A percentile compares a stretch with the other conserved stretches of the same genome.
phyloP scores from a whole-genome alignment of 2,113 vertebrate species.

The Porphyrio hochstetteri region DNA sequence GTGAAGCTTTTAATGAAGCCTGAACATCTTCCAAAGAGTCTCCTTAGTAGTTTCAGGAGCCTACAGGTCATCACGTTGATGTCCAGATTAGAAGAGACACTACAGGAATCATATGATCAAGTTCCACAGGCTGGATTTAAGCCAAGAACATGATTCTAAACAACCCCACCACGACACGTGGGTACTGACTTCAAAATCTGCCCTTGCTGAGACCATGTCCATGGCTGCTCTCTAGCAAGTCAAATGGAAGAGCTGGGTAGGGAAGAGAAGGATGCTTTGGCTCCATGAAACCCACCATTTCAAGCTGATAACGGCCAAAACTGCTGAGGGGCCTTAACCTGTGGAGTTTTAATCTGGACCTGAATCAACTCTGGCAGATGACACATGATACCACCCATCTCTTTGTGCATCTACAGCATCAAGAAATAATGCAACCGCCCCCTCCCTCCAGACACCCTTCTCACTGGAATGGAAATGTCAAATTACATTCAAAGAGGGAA shows the following conservation, averaged over 20 bases:
- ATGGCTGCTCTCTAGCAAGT: neutral
- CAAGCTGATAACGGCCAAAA: neutral
- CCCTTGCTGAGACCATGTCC: neutral
- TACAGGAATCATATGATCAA: neutral
- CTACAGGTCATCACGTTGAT: neutral
- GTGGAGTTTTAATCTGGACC: neutral
- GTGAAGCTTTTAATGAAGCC: neutral
- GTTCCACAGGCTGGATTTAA: neutral
- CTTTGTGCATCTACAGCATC: neutral
- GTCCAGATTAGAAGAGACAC: neutral
- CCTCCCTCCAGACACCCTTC: neutral
- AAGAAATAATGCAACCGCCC: neutral
- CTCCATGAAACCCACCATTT: neutral
- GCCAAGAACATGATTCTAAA: neutral
- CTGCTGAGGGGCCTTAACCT: neutral
- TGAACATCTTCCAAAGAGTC: neutral
- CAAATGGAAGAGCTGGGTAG: neutral
- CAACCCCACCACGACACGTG: neutral
- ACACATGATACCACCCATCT: neutral
- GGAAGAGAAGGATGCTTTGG: neutral
- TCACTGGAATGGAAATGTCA: neutral
- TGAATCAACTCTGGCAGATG: neutral
- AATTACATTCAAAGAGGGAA: neutral
- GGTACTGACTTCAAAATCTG: neutral
- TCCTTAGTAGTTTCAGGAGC: neutral